phyloP scores from a whole-genome alignment of 2,113 vertebrate genomes.

The Damaliscus lunatus region DNA sequence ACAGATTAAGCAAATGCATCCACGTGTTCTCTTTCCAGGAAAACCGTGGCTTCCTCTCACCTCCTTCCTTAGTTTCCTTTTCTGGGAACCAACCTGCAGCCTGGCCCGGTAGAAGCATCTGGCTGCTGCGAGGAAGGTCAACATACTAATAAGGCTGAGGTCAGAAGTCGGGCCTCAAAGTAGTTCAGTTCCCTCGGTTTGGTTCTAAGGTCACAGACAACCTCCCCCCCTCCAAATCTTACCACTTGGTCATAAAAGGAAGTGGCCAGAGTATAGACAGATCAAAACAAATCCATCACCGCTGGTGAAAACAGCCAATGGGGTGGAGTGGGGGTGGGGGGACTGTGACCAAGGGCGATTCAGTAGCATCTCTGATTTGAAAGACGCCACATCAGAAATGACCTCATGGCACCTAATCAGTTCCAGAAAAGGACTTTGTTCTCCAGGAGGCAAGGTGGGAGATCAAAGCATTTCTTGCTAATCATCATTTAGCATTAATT shows the following conservation, averaged over 20 bases:
- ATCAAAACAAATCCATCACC: constrained; percentile 35
- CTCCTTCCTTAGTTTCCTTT: background rate
- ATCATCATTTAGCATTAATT: constrained; percentile 59
- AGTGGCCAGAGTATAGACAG: background rate
- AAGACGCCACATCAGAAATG: background rate
- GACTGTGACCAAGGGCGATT: background rate
- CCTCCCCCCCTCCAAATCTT: background rate
- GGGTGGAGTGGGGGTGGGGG: background rate
- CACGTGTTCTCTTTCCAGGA: background rate
- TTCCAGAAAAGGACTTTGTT: constrained; percentile 61
- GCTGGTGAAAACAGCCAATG: background rate
- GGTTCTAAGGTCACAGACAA: background rate
- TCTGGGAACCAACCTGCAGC: background rate
- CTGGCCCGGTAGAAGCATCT: background rate
- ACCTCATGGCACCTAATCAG: constrained; percentile 36
- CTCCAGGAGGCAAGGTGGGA: background rate
- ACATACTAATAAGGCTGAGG: background rate
- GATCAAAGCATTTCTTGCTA: constrained; percentile 61
- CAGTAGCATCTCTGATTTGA: constrained; percentile 8
- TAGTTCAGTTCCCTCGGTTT: background rate
- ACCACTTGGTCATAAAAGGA: constrained; percentile 51
- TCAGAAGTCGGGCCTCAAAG: background rate
- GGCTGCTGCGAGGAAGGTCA: background rate
- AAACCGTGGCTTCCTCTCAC: background rate
- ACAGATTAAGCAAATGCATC: background rate